These are phyloP conservation scores for Drosophila ustulata DNA, from an alignment of 2,888 invertebrate species.

Conservation along the genomic window DNA sequence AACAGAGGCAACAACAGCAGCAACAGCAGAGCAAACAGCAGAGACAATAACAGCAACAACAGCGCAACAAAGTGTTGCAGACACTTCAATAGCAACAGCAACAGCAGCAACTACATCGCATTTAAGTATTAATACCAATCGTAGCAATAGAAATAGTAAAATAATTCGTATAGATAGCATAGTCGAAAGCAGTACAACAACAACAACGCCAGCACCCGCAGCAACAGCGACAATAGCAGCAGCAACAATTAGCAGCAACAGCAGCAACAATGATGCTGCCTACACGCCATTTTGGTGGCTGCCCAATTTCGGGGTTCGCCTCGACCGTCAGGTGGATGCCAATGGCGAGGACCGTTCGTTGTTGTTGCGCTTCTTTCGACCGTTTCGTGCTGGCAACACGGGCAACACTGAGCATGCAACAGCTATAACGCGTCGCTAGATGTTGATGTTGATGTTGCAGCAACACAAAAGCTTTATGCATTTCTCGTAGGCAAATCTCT, in stretches of 20 bases:
- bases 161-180: constrained; percentile 68
- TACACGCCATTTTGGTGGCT: constrained; percentile 84
- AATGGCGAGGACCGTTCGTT: constrained; percentile 77
- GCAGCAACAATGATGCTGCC: constrained; percentile 17
- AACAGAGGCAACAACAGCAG: constrained; percentile 33
- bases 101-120: constrained; percentile 35
- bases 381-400: constrained; percentile 54
- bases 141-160: constrained; percentile 82
- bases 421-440: constrained; percentile 34
- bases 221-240: constrained; percentile 40
- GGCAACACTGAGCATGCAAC: constrained; percentile 1
- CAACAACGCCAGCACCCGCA: constrained; percentile 34
- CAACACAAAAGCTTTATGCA: constrained; percentile 12
- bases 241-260: constrained; percentile 32
- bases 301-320: constrained; percentile 80
- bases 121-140: constrained; percentile 72
- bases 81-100: constrained; percentile 18
- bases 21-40: constrained; percentile 4
- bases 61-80: constrained; percentile 1
- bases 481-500: constrained; percentile 25
- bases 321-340: constrained; percentile 69
- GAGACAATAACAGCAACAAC: constrained; percentile 39
- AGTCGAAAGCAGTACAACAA: constrained; percentile 25
- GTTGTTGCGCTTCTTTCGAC: constrained; percentile 79
- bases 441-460: constrained; percentile 5